Conservation (phyloP, 2,888 invertebrate species). For the Diplazon laetatorius region DNA sequence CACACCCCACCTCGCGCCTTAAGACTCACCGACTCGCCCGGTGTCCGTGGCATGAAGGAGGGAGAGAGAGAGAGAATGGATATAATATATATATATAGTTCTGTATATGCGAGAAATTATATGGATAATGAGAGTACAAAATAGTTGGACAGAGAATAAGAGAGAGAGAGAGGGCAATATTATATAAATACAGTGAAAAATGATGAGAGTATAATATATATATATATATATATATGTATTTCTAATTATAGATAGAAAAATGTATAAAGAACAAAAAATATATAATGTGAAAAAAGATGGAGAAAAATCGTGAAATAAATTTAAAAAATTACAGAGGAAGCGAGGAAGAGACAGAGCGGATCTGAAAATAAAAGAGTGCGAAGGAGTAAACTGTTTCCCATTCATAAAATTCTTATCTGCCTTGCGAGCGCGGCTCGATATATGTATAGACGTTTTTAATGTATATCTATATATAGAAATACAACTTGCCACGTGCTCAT, state of each 20-base stretch:
- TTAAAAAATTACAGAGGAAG: slow-evolving; percentile 28
- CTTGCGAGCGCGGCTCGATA: slow-evolving; percentile 46
- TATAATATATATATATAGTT: too few relatives aligned
- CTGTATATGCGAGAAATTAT: too few relatives aligned
- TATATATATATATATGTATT: too few relatives aligned
- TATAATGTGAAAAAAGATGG: too few relatives aligned
- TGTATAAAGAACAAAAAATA: too few relatives aligned
- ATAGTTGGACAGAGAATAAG: too few relatives aligned
- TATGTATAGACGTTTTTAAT: slow-evolving; percentile 21
- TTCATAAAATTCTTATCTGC: slow-evolving; percentile 68
- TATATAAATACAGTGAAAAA: too few relatives aligned
- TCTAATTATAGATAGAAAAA: too few relatives aligned
- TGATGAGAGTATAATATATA: too few relatives aligned
- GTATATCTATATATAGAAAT: not conserved
- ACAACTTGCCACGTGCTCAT: slow-evolving; percentile 45
- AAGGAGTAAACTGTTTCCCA: slow-evolving; percentile 64
- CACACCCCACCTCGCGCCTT: slow-evolving; percentile 49
- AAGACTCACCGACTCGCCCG: slow-evolving; percentile 33
- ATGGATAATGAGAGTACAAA: too few relatives aligned
- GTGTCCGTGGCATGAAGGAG: slow-evolving; percentile 6
- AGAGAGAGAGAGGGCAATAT: too few relatives aligned
- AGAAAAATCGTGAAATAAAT: too few relatives aligned
- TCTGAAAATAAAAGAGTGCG: slow-evolving; percentile 21
- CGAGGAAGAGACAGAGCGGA: slow-evolving; percentile 34
- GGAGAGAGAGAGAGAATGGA: slow-evolving; percentile 39